Percentiles rank a stretch among this genome's conserved stretches.
These are phyloP conservation scores for Zosterops pallidus DNA, from an alignment of 2,113 vertebrate genomes.

Conservation along the genomic window DNA sequence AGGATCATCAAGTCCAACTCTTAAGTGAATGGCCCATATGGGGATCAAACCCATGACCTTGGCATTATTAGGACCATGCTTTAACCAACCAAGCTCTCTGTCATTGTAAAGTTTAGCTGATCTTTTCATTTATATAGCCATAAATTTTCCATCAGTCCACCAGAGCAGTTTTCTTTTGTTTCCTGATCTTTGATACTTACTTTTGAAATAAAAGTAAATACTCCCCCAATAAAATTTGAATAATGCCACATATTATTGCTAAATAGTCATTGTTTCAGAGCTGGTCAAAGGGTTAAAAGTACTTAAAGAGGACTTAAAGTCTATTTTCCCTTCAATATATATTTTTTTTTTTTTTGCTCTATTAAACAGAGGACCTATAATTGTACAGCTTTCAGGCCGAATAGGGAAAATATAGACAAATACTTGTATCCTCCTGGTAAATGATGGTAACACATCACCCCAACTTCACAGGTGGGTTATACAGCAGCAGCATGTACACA, in stretches of 20 bases:
- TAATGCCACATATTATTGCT: neutral
- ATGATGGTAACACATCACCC: neutral
- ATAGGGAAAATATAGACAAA: neutral
- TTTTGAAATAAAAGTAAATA: constrained; percentile 12
- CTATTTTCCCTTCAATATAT: neutral
- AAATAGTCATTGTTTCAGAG: neutral
- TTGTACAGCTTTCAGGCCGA: neutral
- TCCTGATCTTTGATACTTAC: neutral
- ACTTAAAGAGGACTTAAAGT: neutral
- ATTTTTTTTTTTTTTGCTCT: neutral
- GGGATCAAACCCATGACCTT: neutral
- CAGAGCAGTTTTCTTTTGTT: neutral
- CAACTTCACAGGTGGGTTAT: neutral
- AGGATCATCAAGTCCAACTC: neutral
- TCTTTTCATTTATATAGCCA: neutral
- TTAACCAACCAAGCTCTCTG: neutral
- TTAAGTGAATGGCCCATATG: neutral
- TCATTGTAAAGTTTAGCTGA: neutral
- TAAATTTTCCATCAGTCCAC: neutral
- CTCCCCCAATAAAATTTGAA: neutral
- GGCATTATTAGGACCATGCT: neutral
- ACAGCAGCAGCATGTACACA: neutral
- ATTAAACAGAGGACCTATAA: neutral
- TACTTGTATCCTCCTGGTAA: neutral
- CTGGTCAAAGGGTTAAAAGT: neutral